phyloP scores from a whole-genome alignment of 2,888 invertebrate species.

The Dolomedes plantarius region DNA sequence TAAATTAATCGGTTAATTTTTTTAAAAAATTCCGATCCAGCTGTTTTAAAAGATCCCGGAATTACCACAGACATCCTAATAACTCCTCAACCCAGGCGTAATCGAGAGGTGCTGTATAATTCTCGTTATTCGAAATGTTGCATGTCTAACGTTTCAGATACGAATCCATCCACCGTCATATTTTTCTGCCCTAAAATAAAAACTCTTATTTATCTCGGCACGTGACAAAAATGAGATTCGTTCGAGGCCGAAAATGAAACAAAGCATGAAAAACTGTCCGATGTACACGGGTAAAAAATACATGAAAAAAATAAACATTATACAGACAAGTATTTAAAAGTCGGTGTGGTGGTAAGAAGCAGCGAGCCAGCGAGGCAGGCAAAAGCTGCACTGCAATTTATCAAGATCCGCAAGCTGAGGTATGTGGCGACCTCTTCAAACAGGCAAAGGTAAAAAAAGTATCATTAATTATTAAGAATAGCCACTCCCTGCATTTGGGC shows the following conservation, averaged over 20 bases:
- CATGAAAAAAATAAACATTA: background rate
- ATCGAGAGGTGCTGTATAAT: no score
- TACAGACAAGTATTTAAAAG: slow-evolving; percentile 28
- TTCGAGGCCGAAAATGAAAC: slow-evolving; percentile 5
- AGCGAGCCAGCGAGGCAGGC: slow-evolving; percentile 23
- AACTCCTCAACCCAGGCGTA: no score
- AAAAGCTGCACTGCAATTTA: slow-evolving; percentile 34
- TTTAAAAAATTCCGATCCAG: no score
- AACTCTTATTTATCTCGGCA: slow-evolving; percentile 16
- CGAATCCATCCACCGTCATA: background rate
- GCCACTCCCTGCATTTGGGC: slow-evolving; percentile 63
- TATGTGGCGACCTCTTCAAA: slow-evolving; percentile 56
- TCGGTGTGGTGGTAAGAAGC: slow-evolving; percentile 12
- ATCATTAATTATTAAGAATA: slow-evolving; percentile 69
- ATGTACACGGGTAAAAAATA: slow-evolving; percentile 1
- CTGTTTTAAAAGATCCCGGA: no score
- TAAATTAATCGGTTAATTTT: no score
- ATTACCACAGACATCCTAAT: no score
- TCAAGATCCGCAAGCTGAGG: slow-evolving; percentile 53
- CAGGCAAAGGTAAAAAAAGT: slow-evolving; percentile 47
- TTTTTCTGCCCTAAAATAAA: background rate
- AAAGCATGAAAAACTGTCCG: slow-evolving; percentile 5
- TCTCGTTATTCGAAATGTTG: no score
- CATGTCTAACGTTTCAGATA: no score
- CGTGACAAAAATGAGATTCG: slow-evolving; percentile 9